A percentile compares a stretch with the other conserved stretches of the same genome.
These are phyloP conservation scores for Camptogramma bilineatum DNA, from an alignment of 2,888 invertebrate species.

Conservation along the genomic window DNA sequence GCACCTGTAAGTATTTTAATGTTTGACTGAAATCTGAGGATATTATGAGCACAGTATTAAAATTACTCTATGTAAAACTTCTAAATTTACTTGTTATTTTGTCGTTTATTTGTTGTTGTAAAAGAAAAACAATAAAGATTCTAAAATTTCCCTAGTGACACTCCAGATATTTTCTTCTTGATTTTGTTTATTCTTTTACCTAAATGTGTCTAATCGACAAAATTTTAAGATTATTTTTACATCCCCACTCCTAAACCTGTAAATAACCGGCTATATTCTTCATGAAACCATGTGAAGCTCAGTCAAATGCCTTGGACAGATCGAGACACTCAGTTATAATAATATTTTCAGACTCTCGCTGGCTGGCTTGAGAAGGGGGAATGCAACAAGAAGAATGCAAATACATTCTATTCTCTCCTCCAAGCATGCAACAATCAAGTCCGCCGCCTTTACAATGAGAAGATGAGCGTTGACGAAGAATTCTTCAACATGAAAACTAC, in stretches of 20 bases:
- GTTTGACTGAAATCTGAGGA: no score
- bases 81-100: no score
- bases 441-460: conserved; percentile 93
- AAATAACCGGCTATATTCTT: not conserved
- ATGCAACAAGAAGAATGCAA: conserved; percentile 94
- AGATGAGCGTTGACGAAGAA: conserved; percentile 94
- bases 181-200: not conserved
- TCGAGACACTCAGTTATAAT: not conserved
- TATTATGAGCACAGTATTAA: no score
- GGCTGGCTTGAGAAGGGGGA: conserved; percentile 97
- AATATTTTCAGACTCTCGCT: conserved; percentile 87
- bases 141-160: conserved; percentile 3
- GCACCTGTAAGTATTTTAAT: conserved; percentile 85
- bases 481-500: conserved; percentile 91
- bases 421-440: conserved; percentile 97
- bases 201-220: not conserved
- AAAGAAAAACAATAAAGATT: not conserved
- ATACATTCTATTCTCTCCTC: conserved; percentile 96
- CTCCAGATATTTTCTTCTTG: not conserved
- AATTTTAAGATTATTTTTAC: not conserved
- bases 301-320: conserved; percentile 10
- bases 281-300: not conserved
- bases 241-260: not conserved
- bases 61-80: no score
- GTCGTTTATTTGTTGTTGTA: not conserved